Base-by-base conservation (phyloP, 2,797 vertebrate species). In the Halcyon smyrnensis region DNA sequence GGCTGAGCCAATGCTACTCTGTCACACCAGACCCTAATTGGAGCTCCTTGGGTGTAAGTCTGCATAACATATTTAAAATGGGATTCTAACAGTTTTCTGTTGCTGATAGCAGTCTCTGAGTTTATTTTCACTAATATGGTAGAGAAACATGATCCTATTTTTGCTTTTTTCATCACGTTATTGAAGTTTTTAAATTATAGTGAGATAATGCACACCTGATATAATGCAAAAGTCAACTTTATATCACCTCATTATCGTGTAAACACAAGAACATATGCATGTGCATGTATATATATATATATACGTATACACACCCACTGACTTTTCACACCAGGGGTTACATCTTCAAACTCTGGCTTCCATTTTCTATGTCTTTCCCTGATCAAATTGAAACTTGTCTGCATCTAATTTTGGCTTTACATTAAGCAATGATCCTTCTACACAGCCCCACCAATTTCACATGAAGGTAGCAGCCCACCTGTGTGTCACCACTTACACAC, bases 341-440 rank as follows among this genome's bases (percentile, higher is more conserved):
- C 48, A 15, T 62, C 82, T 64, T 75, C 11, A 75, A 34, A 51
- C 24, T 70, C 13, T 30, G 48, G 20, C 14, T 83, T 86, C 37
- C 12, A 11, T 79, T 91, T 93, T 67, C 27, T 37, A 13, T 43
- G 21, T 28, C 4, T 9, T 67, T 87, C 41, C 39, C 10, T 12
- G 10, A 34, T 39, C 43, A 8, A 56, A 15, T 0, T 45, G 48
- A 57, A 83, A 75, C 13, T 53, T 63, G 11, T 50, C 34, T 91
- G 5, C 20, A 5, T 24, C 34, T 65, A 4, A 0, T 56, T 83
- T 64, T 56, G 15, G 16, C 28, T 56, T 2, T 34, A 11, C 1
- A 0, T 2, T 18, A 85, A 45, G 12, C 39, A 74, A n/a, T 12
- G 2, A 64, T 64, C 8, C 32, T 54, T 79, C n/a, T 53, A 13